Base-by-base conservation (phyloP, 2,113 vertebrate genomes). In the Anseranas semipalmata region DNA sequence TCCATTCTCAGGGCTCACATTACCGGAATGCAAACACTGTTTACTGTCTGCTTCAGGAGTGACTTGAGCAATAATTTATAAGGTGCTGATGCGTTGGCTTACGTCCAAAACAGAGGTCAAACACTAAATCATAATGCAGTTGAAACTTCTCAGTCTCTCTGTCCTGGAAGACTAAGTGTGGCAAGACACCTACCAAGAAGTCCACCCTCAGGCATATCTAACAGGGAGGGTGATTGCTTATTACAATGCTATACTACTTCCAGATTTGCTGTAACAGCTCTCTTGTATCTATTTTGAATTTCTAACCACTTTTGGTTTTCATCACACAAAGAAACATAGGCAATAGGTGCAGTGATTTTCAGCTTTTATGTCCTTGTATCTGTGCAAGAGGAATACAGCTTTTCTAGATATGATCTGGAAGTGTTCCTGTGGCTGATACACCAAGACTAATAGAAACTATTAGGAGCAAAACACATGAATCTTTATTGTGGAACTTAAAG, bases 21-120 rank as follows among this genome's bases (percentile, higher is more conserved):
- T 74, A 48, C 22, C 0, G 1, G 25, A 74, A 45, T 67, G 62
- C 52, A 84, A 80, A 17, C 5, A 0, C 21, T 63, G 41, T 50
- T 89, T 60, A 46, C 35, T 58, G 46, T 48, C 65, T 87, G 28
- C 43, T 86, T 79, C 32, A 45, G 75, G 43, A 60, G 35, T 7
- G 16, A 72, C 19, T 27, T 22, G 14, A 67, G n/a, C 58, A 75
- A 15, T 71, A 66, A 86, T 83, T 62, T 68, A 12, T 62, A 30
- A 74, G 50, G 72, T 71, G 24, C 6, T 5, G 3, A 39, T 30
- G 30, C 66, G 27, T 2, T 88, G 62, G n/a, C 33, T 67, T 90
- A 79, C 88, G 46, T 53, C 37, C 32, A 41, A 50, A 71, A 39
- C 46, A 79, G 71, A 52, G 41, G n/a, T 79, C 66, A 85, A 39